phyloP scores from a whole-genome alignment of 1,140 invertebrate species.

The Drosophila bocqueti region DNA sequence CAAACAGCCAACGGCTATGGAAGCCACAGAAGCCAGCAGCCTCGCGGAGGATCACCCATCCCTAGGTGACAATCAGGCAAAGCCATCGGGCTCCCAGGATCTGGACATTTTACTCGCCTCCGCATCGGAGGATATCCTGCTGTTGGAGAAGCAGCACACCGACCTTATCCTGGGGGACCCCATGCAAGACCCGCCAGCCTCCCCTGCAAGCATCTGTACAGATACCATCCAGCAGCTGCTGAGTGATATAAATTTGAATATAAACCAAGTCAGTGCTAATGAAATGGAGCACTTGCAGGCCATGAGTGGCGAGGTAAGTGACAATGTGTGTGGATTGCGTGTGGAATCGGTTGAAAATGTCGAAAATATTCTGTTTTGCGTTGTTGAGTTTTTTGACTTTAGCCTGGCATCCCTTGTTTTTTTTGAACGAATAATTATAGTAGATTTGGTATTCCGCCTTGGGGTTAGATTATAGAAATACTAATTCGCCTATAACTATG shows the following conservation, averaged over 20 bases:
- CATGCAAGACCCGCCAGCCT: background rate
- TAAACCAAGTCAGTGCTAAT: slow-evolving; percentile 64
- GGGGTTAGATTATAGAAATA: no score
- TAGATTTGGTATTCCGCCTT: background rate
- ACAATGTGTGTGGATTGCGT: slow-evolving; percentile 19
- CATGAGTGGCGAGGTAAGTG: slow-evolving; percentile 72
- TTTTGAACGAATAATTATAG: background rate
- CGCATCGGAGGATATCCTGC: slow-evolving; percentile 46
- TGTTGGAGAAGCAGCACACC: slow-evolving; percentile 50
- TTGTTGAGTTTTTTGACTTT: no score
- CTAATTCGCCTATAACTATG: background rate
- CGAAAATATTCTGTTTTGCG: background rate
- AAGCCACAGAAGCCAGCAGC: background rate
- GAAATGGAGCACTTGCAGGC: slow-evolving; percentile 77
- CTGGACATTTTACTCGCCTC: slow-evolving; percentile 48
- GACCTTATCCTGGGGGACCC: slow-evolving; percentile 14
- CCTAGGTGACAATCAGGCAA: background rate
- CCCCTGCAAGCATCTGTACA: background rate
- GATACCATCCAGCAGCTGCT: slow-evolving; percentile 60
- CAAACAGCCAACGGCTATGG: background rate
- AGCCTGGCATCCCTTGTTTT: background rate
- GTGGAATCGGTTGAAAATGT: background rate
- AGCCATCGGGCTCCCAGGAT: slow-evolving; percentile 14
- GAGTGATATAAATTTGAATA: slow-evolving; percentile 59
- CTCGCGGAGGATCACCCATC: background rate